These are phyloP conservation scores for Xenopus borealis DNA, from an alignment of 2,113 vertebrate species.

Conservation along the genomic window DNA sequence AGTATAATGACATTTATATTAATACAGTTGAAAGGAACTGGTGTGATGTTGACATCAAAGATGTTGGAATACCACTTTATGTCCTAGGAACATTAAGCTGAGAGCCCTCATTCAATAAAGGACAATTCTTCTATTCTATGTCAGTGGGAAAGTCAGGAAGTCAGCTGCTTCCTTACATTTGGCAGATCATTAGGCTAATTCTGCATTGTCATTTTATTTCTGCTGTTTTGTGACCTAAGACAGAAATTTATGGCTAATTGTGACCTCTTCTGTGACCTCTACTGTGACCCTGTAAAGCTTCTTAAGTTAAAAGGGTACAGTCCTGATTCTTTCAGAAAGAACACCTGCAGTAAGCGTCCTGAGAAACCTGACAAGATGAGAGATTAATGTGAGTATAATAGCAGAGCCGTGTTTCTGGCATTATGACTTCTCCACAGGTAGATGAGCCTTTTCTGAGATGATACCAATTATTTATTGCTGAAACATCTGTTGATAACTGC, in stretches of 20 bases:
- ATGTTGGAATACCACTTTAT: too few relatives aligned
- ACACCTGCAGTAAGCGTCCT: constrained; percentile 69
- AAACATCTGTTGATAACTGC: constrained; percentile 82
- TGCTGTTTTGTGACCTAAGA: constrained; percentile 69
- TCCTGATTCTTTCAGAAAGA: constrained; percentile 62
- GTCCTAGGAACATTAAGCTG: background rate
- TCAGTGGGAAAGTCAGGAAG: constrained; percentile 13
- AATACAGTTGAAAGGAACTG: too few relatives aligned
- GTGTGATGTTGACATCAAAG: too few relatives aligned
- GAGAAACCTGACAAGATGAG: constrained; percentile 70
- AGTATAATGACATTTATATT: too few relatives aligned
- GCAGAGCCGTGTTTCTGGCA: constrained; percentile 59
- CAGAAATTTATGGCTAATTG: constrained; percentile 71
- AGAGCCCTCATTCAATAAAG: background rate
- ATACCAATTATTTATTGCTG: constrained; percentile 79
- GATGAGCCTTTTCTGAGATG: constrained; percentile 67
- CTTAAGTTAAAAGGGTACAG: constrained; percentile 57
- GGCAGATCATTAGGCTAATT: constrained; percentile 30
- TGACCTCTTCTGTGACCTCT: constrained; percentile 64
- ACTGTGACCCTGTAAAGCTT: constrained; percentile 50
- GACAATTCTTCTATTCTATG: constrained; percentile 10
- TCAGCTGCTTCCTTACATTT: constrained; percentile 24
- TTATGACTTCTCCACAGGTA: constrained; percentile 75
- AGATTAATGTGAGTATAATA: constrained; percentile 73
- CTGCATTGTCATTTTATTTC: constrained; percentile 46